Conservation (phyloP, 2,888 invertebrate species). For the Perithous albicinctus region DNA sequence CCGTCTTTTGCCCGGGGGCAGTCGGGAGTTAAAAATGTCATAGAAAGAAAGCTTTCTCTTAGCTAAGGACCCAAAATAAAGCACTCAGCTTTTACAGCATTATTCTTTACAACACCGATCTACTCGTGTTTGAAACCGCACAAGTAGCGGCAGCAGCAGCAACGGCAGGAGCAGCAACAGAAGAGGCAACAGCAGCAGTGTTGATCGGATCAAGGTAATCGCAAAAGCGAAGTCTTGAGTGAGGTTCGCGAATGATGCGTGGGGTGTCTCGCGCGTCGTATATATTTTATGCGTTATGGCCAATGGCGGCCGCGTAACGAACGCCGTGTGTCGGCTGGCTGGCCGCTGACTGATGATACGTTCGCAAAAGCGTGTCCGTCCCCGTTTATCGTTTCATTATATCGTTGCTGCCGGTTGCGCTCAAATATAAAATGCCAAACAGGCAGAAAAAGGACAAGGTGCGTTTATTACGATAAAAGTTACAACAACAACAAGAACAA, state of each 20-base stretch:
- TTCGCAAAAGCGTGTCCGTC: slow-evolving; percentile 71
- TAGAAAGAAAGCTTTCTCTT: no score
- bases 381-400: slow-evolving; percentile 66
- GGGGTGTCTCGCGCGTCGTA: slow-evolving; percentile 45
- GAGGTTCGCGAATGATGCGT: slow-evolving; percentile 32
- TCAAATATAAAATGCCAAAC: slow-evolving; percentile 78
- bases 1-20: no score
- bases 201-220: neutral
- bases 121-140: no score
- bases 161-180: no score
- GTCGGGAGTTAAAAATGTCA: no score
- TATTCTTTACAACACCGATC: no score
- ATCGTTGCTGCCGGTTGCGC: slow-evolving; percentile 58
- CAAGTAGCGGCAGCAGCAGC: no score
- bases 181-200: no score
- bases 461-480: slow-evolving; percentile 69
- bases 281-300: slow-evolving; percentile 56
- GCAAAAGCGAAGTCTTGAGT: neutral
- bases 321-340: slow-evolving; percentile 72
- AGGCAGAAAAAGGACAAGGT: slow-evolving; percentile 83
- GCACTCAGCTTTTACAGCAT: no score
- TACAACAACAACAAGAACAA: neutral
- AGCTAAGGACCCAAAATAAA: no score
- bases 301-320: slow-evolving; percentile 76
- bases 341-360: slow-evolving; percentile 70